Evolutionary conservation across 2,888 invertebrate species (phyloP).

Genomic region (Leptopilina syphax): DNA sequence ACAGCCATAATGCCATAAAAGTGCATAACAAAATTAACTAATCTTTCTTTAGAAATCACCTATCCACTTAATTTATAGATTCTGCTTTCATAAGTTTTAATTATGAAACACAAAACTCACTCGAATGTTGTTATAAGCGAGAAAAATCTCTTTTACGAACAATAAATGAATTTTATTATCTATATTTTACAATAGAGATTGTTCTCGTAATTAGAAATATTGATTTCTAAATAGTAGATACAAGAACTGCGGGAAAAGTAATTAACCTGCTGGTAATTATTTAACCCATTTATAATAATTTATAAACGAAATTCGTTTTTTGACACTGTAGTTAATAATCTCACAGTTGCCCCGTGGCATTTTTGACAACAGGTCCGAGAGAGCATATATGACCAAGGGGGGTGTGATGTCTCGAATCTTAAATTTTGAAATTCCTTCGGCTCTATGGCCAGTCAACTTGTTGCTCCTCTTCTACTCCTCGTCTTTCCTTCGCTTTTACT

Average conservation of each 20-base stretch:
- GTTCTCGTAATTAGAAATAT: too few species aligned
- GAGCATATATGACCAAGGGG: conserved; percentile 53
- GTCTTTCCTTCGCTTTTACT: conserved; percentile 41
- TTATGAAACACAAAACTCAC: conserved; percentile 23
- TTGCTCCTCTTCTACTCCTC: conserved; percentile 42
- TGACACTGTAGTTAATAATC: conserved; percentile 58
- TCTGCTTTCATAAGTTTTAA: conserved; percentile 33
- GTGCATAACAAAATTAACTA: conserved; percentile 4
- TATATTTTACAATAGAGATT: background rate
- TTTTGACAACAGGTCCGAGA: conserved; percentile 52
- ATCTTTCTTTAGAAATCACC: conserved; percentile 29
- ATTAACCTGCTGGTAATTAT: too few species aligned
- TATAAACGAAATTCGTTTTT: conserved; percentile 46
- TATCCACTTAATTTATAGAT: conserved; percentile 25
- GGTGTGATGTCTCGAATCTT: conserved; percentile 62
- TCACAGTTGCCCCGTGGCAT: conserved; percentile 43
- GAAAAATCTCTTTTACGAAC: background rate
- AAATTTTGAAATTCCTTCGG: conserved; percentile 62
- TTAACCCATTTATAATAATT: background rate
- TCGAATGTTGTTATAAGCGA: background rate
- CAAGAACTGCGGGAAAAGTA: too few species aligned
- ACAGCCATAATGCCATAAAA: background rate
- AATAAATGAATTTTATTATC: background rate
- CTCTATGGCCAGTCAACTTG: conserved; percentile 46
- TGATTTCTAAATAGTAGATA: too few species aligned